Evolutionary conservation across 2,888 invertebrate species (phyloP), one percentile per base, ranked within the genome.

Genomic region (Athetis lepigone): DNA sequence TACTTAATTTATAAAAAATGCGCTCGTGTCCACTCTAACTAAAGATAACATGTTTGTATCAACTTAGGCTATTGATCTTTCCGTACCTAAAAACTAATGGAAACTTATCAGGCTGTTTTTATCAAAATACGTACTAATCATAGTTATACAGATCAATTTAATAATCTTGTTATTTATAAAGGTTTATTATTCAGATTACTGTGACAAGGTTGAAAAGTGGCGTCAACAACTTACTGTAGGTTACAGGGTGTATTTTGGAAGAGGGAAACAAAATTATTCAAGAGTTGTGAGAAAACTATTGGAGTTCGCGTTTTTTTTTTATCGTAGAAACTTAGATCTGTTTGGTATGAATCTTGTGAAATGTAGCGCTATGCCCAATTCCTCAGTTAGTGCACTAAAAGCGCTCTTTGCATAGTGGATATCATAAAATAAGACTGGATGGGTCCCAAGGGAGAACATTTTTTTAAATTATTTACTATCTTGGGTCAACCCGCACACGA

Each of bases 171-270:
- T 54, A 64, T 66, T 42, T 51, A 61, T 50, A 16, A 57, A 29
- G 43, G 29, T 74, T 68, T 69, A 74, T 69, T 27, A 51, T 21
- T 40, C 9, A 45, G 71, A 63, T 72, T 63, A 58, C 27, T 0
- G 19, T 29, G 16, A 13, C 75, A 70, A 60, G 62, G 66, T 55
- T 42, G 33, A 49, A 19, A 11, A 7, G 25, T n/a, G 56, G 11
- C n/a, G 56, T 49, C 55, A 61, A 54, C 58, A 69, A 58, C 47
- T 49, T 23, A 54, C 11, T 47, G 54, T 18, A 65, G 82, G 83
- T 80, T 82, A 84, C 84, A 85, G 85, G 70, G 75, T 84, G 85
- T 81, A 57, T 55, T 65, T 43, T 21, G 23, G n/a, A 36, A 7
- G 13, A 0, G 7, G 6, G 39, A 45, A 47, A 23, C 0, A 36